Base-by-base conservation (phyloP, 1,140 invertebrate genomes). In the Ceratina australensis region DNA sequence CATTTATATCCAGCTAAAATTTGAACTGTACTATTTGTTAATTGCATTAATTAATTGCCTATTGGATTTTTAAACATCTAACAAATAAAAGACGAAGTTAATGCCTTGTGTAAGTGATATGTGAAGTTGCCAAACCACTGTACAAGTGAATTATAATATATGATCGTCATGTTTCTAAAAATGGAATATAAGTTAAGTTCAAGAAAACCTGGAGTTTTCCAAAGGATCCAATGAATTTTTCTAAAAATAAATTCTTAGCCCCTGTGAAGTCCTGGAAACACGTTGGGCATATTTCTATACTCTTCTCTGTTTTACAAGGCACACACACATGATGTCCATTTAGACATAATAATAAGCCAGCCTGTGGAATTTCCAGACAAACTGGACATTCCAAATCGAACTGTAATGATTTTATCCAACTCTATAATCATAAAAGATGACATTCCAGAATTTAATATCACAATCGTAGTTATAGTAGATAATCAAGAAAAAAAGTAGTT, bases 271-370 rank as follows among this genome's bases (percentile, higher is more conserved):
- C 0, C 0, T n/a, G n/a, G 24, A 83, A 82, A 24, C 88, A 90
- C 0, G 78, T 77, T 0, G 90, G 89, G 65, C 90, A 91, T 0
- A 20, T 5, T 0, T 47, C 1, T 3, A 90, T 8, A n/a, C n/a
- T n/a, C 60, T 79, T 66, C 0, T 79, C 64, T 0, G 7, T 2
- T 12, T 47, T 82, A 49, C 89, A 90, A 0, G 8, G 1, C 1
- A 67, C 42, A 52, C 90, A 91, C 0, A 90, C 72, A 2, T 88
- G 86, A 69, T 91, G 89, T 8, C 89, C 88, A 7, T 77, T 67
- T 2, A 7, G 15, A 33, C 90, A 90, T 13, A 87, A 82, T 2
- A 80, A 33, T 8, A 87, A 83, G 0, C 24, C 20, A 18, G 13
- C 26, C 8, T 52, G 0, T 0, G 86, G 71, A 33, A 66, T 76